Conservation (phyloP, 35 echinoderm and acorn worm genomes). For the Apostichopus japonicus region DNA sequence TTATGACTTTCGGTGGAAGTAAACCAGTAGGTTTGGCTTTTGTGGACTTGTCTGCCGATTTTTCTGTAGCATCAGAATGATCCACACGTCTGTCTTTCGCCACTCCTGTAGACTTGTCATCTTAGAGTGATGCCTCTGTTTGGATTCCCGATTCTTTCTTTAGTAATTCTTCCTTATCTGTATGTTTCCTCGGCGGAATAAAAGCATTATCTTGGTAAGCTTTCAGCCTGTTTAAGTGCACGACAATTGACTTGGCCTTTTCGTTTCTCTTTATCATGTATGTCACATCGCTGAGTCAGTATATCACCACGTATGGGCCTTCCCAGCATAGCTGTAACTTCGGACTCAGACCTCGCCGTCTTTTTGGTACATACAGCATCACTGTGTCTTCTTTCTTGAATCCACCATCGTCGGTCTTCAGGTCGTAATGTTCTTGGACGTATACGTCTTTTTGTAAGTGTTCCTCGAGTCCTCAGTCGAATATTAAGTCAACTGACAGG, state of each 20-base stretch:
- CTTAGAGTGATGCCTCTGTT: not conserved
- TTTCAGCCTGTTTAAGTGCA: constrained; percentile 5
- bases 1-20: not conserved
- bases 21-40: not conserved
- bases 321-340: not conserved
- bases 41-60: not conserved
- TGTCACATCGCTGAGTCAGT: not conserved
- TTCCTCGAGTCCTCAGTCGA: not conserved
- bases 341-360: not conserved
- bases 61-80: not conserved
- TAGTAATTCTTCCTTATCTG: not conserved
- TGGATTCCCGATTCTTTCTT: not conserved
- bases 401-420: not conserved
- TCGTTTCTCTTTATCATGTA: not conserved
- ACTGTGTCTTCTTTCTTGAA: too few species aligned
- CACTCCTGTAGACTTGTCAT: not conserved
- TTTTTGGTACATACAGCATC: not conserved
- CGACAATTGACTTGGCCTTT: not conserved
- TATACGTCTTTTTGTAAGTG: not conserved
- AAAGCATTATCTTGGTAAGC: not conserved
- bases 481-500: not conserved
- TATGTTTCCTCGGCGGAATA: not conserved
- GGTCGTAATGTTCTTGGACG: not conserved
- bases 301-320: not conserved
- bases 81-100: not conserved